These are phyloP conservation scores for Oreohelix idahoensis DNA, from an alignment of 1,140 invertebrate species.

Conservation along the genomic window DNA sequence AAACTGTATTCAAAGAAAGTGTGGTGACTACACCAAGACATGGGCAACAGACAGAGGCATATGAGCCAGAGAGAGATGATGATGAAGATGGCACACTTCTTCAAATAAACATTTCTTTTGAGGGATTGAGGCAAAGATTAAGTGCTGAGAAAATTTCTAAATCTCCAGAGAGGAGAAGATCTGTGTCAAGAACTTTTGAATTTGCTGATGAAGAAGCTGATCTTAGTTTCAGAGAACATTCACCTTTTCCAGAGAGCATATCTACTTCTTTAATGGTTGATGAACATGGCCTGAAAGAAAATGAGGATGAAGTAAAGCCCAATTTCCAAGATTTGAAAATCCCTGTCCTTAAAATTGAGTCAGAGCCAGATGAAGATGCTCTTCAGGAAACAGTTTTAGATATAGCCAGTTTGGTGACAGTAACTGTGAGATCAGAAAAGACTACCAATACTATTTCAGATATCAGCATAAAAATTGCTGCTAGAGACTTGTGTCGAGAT, in stretches of 20 bases:
- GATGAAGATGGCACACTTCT: constrained; percentile 33
- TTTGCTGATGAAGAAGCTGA: constrained; percentile 10
- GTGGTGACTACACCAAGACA: not conserved
- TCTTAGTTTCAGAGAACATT: not conserved
- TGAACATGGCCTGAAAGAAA: not conserved
- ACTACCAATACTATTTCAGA: constrained; percentile 25
- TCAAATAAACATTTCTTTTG: constrained; percentile 41
- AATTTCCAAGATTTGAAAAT: constrained; percentile 20
- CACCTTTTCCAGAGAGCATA: not conserved
- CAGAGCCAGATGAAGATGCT: constrained; percentile 31
- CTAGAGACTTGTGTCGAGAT: constrained; percentile 19
- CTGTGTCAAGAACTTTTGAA: constrained; percentile 23
- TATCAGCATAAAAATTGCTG: constrained; percentile 34
- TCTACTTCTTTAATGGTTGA: not conserved
- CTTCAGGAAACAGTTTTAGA: constrained; percentile 40
- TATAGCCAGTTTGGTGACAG: constrained; percentile 28
- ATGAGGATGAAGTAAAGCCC: not conserved
- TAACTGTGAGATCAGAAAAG: constrained; percentile 33
- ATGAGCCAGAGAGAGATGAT: not conserved
- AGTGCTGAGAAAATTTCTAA: not conserved
- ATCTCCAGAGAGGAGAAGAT: constrained; percentile 30
- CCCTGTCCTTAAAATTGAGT: constrained; percentile 32
- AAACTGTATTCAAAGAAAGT: constrained; percentile 26
- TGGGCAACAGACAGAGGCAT: not conserved
- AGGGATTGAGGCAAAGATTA: constrained; percentile 21